These are phyloP conservation scores for Apus apus DNA, from an alignment of 2,113 vertebrate species.

Conservation along the genomic window DNA sequence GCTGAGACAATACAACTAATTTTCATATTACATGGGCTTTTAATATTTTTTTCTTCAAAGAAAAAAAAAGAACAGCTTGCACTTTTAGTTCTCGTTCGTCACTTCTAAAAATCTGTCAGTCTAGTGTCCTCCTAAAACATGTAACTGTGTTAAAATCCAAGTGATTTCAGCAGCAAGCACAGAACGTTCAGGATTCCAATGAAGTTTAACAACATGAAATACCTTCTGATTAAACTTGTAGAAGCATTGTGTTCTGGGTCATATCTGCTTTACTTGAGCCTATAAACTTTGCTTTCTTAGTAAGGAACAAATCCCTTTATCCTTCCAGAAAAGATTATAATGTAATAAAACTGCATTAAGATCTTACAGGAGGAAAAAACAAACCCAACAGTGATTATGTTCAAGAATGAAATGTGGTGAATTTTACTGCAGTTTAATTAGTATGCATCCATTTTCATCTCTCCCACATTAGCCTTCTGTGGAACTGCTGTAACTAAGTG, in stretches of 20 bases:
- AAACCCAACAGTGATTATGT: not conserved
- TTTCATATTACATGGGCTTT: not conserved
- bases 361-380: not conserved
- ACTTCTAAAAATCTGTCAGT: not conserved
- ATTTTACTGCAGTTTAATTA: slow-evolving; percentile 1
- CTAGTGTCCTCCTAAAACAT: not conserved
- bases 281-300: not conserved
- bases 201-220: slow-evolving; percentile 13
- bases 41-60: not conserved
- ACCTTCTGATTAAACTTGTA: not conserved
- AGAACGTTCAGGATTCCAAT: not conserved
- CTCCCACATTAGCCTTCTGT: not conserved
- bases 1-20: not conserved
- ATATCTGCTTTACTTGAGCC: slow-evolving; percentile 12
- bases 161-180: not conserved
- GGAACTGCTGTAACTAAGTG: not conserved
- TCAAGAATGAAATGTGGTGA: not conserved
- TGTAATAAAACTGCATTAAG: slow-evolving; percentile 21
- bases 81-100: not conserved
- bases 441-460: not conserved
- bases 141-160: not conserved
- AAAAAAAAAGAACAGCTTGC: not conserved
- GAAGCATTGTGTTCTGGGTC: not conserved
- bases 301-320: slow-evolving; percentile 41
- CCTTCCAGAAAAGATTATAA: slow-evolving; percentile 11